Conservation (phyloP, 23 tunicate genomes). For the Styela plicata region DNA sequence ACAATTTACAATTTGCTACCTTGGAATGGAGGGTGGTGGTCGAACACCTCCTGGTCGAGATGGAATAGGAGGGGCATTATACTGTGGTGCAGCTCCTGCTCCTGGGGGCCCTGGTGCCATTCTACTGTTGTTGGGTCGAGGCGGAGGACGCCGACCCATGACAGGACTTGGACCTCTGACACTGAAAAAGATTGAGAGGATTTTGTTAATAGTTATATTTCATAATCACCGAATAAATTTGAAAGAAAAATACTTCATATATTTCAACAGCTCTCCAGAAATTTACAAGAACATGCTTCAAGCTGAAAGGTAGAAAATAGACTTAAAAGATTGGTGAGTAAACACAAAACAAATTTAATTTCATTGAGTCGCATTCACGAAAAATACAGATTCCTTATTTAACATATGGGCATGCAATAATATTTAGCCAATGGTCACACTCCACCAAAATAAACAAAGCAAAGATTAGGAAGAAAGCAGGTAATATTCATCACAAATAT, state of each 20-base stretch:
- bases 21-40: constrained; percentile 78
- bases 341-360: too few species aligned
- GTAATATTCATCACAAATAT: too few species aligned
- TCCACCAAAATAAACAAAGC: too few species aligned
- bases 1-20: constrained; percentile 36
- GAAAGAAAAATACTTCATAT: background rate
- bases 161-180: constrained; percentile 52
- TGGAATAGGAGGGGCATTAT: constrained; percentile 90
- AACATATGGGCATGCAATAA: too few species aligned
- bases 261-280: too few species aligned
- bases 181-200: background rate
- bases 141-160: constrained; percentile 69
- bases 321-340: too few species aligned
- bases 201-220: background rate
- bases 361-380: too few species aligned
- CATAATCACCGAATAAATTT: background rate
- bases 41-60: constrained; percentile 61
- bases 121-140: constrained; percentile 35
- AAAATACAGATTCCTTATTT: too few species aligned
- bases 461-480: too few species aligned
- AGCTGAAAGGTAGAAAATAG: too few species aligned
- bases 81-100: constrained; percentile 32
- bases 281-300: too few species aligned
- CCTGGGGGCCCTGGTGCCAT: constrained; percentile 66
- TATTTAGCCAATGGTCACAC: too few species aligned